These are phyloP conservation scores for Felis chaus DNA, from an alignment of 2,113 vertebrate species.

Conservation along the genomic window DNA sequence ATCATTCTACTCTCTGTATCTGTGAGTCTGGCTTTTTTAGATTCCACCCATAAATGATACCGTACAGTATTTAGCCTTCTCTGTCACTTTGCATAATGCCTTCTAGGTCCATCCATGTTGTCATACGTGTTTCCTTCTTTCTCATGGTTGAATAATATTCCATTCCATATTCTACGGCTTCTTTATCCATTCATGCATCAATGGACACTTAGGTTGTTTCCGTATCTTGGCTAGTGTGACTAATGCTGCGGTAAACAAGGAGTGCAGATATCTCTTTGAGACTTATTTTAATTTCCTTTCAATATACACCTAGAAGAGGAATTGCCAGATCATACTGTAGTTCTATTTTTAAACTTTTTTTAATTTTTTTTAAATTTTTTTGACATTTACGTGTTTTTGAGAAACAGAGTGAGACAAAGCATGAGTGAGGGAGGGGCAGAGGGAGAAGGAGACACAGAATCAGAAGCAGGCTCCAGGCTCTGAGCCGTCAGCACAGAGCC, in stretches of 20 bases:
- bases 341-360: background rate
- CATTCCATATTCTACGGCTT: background rate
- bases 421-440: too few species aligned
- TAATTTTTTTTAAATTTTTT: too few species aligned
- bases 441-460: too few species aligned
- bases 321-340: background rate
- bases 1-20: background rate
- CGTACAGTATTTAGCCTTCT: background rate
- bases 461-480: too few species aligned
- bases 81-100: background rate
- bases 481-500: too few species aligned
- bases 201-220: background rate
- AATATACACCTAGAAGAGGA: background rate
- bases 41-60: background rate
- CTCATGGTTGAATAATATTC: background rate
- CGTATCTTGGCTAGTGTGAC: background rate
- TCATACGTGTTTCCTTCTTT: background rate
- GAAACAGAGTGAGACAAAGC: too few species aligned
- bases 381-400: too few species aligned
- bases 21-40: background rate
- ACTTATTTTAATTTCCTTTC: background rate
- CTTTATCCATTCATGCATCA: background rate
- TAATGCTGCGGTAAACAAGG: background rate
- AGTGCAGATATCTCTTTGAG: background rate
- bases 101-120: background rate